phyloP scores from a whole-genome alignment of 2,888 invertebrate genomes.

The Amblyjoppa fuscipennis region DNA sequence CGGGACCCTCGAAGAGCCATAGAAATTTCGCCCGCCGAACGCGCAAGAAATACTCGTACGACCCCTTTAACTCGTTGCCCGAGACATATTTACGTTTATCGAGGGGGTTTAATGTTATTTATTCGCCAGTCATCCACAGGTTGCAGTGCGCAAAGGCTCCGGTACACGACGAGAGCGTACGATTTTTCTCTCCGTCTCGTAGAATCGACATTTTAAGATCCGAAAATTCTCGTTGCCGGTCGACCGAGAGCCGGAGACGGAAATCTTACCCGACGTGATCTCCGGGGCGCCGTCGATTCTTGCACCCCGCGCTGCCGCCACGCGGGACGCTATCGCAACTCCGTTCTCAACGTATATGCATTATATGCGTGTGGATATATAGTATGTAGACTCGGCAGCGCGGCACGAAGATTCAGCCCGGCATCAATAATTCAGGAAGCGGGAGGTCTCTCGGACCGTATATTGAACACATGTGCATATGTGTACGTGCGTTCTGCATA shows the following conservation, averaged over 20 bases:
- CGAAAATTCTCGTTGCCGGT: slow-evolving; percentile 22
- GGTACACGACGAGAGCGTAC: background rate
- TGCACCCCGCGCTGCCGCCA: background rate
- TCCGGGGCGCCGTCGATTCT: slow-evolving; percentile 13
- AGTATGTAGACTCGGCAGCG: background rate
- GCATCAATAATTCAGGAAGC: slow-evolving; percentile 21
- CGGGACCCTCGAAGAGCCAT: background rate
- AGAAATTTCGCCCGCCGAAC: slow-evolving; percentile 3
- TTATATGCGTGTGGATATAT: background rate
- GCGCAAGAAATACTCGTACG: background rate
- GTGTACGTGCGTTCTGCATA: background rate
- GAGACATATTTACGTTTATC: slow-evolving; percentile 34
- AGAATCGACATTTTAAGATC: slow-evolving; percentile 29
- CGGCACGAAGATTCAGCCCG: slow-evolving; percentile 2
- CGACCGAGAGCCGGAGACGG: background rate
- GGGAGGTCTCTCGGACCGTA: background rate
- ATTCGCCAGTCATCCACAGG: slow-evolving; percentile 32
- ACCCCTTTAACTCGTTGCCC: slow-evolving; percentile 19
- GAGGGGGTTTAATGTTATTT: slow-evolving; percentile 16
- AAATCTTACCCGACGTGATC: slow-evolving; percentile 8
- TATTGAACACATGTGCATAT: background rate
- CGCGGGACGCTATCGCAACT: slow-evolving; percentile 10
- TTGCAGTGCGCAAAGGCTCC: background rate
- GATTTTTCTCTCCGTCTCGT: slow-evolving; percentile 11
- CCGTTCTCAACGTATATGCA: background rate